phyloP scores from a whole-genome alignment of 2,113 vertebrate genomes.

The Numida meleagris region DNA sequence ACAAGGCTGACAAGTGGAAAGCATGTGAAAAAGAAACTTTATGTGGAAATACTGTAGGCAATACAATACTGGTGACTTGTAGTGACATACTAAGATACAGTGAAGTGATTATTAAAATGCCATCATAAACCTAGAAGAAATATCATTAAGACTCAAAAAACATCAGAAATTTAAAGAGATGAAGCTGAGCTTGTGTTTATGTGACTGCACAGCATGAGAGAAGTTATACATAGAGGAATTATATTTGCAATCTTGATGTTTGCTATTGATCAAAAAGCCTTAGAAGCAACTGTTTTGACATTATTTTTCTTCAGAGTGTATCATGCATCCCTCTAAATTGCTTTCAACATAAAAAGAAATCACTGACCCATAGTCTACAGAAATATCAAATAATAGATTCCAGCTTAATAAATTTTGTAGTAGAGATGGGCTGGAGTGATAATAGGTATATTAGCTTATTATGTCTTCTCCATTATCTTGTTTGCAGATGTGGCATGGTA shows the following conservation, averaged over 20 bases:
- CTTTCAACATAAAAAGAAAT: constrained; percentile 34
- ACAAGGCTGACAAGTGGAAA: background rate
- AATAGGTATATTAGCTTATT: constrained; percentile 21
- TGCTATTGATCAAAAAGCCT: constrained; percentile 20
- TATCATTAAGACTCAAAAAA: too few species aligned
- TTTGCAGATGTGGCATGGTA: constrained; percentile 24
- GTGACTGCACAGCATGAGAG: background rate
- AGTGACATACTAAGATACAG: background rate
- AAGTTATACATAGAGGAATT: background rate
- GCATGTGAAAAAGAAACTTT: background rate
- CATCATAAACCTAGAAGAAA: background rate
- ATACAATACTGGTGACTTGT: background rate
- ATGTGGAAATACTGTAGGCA: background rate
- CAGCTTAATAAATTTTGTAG: constrained; percentile 8
- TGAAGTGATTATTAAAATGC: too few species aligned
- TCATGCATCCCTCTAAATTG: constrained; percentile 14
- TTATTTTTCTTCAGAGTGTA: background rate
- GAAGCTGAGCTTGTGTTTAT: background rate
- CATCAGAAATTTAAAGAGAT: background rate
- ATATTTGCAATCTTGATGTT: background rate
- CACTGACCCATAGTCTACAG: constrained; percentile 40
- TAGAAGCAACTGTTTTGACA: background rate
- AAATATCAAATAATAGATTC: constrained; percentile 60
- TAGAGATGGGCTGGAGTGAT: background rate
- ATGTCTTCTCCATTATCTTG: constrained; percentile 33